phyloP scores from a whole-genome alignment of 2,888 invertebrate species.

The Cosmia pyralina region DNA sequence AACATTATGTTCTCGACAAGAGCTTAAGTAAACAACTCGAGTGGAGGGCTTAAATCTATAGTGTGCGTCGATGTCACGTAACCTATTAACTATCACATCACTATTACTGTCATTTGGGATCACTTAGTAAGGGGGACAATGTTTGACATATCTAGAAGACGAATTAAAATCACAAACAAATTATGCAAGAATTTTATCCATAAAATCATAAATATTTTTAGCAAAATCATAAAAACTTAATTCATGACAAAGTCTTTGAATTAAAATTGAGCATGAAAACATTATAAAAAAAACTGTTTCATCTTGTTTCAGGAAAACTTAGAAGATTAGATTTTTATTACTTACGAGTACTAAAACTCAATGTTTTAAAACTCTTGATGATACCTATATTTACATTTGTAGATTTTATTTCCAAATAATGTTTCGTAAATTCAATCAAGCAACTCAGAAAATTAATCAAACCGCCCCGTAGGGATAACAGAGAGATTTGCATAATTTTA shows the following conservation, averaged over 20 bases:
- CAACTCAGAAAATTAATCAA: constrained; percentile 65
- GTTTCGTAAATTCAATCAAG: constrained; percentile 50
- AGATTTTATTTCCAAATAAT: constrained; percentile 47
- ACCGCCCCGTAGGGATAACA: constrained; percentile 63
- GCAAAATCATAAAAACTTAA: background rate
- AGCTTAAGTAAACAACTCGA: constrained; percentile 67
- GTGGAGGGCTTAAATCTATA: constrained; percentile 65
- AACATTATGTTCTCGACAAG: constrained; percentile 61
- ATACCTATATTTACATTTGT: background rate
- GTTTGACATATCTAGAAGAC: background rate
- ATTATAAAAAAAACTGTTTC: background rate
- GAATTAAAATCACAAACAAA: background rate
- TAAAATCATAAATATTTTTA: too few species aligned
- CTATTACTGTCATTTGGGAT: constrained; percentile 38
- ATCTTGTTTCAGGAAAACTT: background rate
- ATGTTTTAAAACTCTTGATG: background rate
- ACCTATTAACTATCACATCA: constrained; percentile 62
- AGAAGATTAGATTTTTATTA: background rate
- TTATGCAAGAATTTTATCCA: background rate
- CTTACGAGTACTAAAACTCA: background rate
- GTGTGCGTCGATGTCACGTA: constrained; percentile 67
- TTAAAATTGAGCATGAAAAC: background rate
- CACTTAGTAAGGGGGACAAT: background rate
- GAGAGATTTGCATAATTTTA: constrained; percentile 69
- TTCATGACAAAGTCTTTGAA: background rate